These are phyloP conservation scores for Thymelicus sylvestris DNA, from an alignment of 2,888 invertebrate species.

Conservation along the genomic window DNA sequence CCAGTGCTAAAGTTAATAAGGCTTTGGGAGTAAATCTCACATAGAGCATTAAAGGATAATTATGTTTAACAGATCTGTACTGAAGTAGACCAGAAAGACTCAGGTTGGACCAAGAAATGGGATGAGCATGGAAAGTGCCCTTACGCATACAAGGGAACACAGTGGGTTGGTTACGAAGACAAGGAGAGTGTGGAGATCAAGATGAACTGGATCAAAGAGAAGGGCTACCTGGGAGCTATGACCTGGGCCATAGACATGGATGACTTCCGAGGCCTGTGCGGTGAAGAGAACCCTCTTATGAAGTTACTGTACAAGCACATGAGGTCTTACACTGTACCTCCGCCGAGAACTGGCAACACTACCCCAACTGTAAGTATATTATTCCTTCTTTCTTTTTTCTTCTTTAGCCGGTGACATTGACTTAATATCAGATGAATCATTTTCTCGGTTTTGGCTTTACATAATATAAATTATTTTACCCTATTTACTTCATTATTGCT, in stretches of 20 bases:
- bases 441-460: too few species aligned
- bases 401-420: too few species aligned
- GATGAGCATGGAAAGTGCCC: conserved; percentile 93
- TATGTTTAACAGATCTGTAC: conserved; percentile 88
- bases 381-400: background rate
- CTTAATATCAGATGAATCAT: too few species aligned
- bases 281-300: conserved; percentile 89
- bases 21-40: too few species aligned
- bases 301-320: conserved; percentile 90
- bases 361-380: conserved; percentile 87
- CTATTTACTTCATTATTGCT: background rate
- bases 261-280: conserved; percentile 93
- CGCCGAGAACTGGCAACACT: conserved; percentile 84
- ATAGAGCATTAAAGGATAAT: background rate
- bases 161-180: conserved; percentile 97
- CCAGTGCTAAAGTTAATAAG: too few species aligned
- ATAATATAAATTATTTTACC: too few species aligned
- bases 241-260: conserved; percentile 97
- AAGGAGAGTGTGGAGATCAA: conserved; percentile 92
- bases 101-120: conserved; percentile 93
- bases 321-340: conserved; percentile 88
- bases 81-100: conserved; percentile 87
- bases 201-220: conserved; percentile 94
- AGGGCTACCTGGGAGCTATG: conserved; percentile 94
- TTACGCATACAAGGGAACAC: conserved; percentile 93